These are phyloP conservation scores for Phataginus tricuspis DNA, from an alignment of 2,797 vertebrate species.

Conservation along the genomic window DNA sequence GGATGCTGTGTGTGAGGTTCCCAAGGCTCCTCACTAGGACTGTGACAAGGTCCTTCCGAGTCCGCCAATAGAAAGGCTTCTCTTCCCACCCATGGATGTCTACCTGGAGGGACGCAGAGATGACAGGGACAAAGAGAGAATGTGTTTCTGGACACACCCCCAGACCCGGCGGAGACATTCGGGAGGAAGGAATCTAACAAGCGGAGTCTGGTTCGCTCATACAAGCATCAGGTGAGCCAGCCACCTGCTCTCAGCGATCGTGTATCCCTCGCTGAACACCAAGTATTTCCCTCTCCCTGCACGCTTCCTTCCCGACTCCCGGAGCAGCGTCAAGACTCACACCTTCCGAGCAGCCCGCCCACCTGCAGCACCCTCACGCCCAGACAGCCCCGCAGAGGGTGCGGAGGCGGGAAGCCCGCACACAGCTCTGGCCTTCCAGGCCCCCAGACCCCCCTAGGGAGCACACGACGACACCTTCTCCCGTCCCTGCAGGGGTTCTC, in stretches of 20 bases:
- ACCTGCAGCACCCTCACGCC: background rate
- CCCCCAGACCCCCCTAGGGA: background rate
- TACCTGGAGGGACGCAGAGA: background rate
- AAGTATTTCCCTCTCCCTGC: background rate
- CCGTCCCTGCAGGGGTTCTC: background rate
- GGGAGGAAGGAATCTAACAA: background rate
- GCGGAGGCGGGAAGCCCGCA: background rate
- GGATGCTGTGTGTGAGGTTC: too few relatives aligned
- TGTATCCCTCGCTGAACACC: background rate
- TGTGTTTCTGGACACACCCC: background rate
- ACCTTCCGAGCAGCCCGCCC: slow-evolving; percentile 39
- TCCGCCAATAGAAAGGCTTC: background rate
- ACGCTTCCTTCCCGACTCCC: background rate
- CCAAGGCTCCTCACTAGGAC: background rate
- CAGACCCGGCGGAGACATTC: background rate
- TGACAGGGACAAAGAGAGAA: background rate
- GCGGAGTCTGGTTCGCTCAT: background rate
- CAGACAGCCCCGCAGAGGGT: background rate
- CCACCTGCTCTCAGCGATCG: background rate
- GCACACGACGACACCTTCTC: fast-evolving
- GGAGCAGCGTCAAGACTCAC: slow-evolving; percentile 34
- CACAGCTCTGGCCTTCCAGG: background rate
- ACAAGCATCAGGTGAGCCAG: background rate
- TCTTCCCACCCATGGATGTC: background rate
- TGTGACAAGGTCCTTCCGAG: background rate